Evolutionary conservation across 2,797 vertebrate genomes (phyloP).

Genomic region (Cryptoprocta ferox): DNA sequence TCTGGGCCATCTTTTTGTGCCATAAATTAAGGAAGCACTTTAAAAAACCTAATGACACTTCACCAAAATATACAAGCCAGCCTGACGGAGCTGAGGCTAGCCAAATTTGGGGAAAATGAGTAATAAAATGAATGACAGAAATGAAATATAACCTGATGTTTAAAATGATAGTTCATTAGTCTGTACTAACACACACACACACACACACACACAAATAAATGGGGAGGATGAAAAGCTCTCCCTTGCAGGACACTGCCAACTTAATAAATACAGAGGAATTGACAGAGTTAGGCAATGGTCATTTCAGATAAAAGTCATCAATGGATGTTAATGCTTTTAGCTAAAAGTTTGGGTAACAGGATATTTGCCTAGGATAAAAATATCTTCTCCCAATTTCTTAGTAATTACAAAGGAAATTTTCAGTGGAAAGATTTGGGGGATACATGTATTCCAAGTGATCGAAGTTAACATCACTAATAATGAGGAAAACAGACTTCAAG

Average conservation of each 20-base stretch:
- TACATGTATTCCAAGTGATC: not conserved
- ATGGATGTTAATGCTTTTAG: slow-evolving; percentile 3
- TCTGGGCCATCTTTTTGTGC: not conserved
- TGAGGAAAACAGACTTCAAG: not conserved
- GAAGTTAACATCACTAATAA: not conserved
- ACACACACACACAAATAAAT: not conserved
- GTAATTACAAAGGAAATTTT: not conserved
- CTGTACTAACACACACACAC: not conserved
- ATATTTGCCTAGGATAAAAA: not conserved
- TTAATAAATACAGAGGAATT: not conserved
- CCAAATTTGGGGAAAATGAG: not conserved
- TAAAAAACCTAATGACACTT: not conserved
- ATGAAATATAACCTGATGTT: not conserved
- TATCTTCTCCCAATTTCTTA: not conserved
- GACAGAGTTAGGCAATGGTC: not conserved
- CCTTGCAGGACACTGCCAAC: not conserved
- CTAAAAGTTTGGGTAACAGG: not conserved
- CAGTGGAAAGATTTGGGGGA: not conserved
- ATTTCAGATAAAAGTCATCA: slow-evolving; percentile 8
- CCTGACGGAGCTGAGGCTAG: not conserved
- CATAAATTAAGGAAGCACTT: not conserved
- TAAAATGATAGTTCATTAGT: not conserved
- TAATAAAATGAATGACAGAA: not conserved
- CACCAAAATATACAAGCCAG: not conserved
- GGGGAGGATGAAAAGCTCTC: not conserved